A percentile compares a stretch with the other conserved stretches of the same genome.
phyloP scores from a whole-genome alignment of 2,888 invertebrate genomes.

The Drosophila pseudotakahashii region DNA sequence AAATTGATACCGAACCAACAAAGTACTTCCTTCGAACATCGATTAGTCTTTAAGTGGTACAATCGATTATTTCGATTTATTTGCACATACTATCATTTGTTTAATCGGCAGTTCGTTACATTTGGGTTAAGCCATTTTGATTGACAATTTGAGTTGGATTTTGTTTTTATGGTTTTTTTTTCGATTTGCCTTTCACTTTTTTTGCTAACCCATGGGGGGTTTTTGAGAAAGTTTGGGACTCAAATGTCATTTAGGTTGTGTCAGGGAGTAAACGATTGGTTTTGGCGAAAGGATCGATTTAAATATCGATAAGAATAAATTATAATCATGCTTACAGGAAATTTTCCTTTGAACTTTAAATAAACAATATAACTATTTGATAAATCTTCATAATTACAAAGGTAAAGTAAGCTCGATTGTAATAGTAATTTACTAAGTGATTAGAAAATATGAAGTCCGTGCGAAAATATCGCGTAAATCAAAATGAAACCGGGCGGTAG shows the following conservation, averaged over 20 bases:
- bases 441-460: constrained; percentile 29
- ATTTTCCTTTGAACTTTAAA: constrained; percentile 6
- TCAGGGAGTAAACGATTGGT: not conserved
- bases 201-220: not conserved
- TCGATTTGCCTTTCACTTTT: constrained; percentile 32
- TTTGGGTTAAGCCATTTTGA: constrained; percentile 36
- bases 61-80: constrained; percentile 34
- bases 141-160: constrained; percentile 32
- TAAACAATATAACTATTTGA: not conserved
- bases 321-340: not conserved
- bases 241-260: not conserved
- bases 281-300: not conserved
- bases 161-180: not conserved
- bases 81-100: constrained; percentile 34
- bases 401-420: constrained; percentile 6
- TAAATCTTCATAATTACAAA: constrained; percentile 12
- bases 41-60: constrained; percentile 11
- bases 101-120: constrained; percentile 26
- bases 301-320: not conserved
- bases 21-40: constrained; percentile 7
- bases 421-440: constrained; percentile 21
- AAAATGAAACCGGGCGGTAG: constrained; percentile 10
- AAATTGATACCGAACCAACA: not conserved
- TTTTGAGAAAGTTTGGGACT: constrained; percentile 27
- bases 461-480: constrained; percentile 36